Evolutionary conservation across 2,797 vertebrate species (phyloP).

Genomic region (Muraenolepis orangiensis): DNA sequence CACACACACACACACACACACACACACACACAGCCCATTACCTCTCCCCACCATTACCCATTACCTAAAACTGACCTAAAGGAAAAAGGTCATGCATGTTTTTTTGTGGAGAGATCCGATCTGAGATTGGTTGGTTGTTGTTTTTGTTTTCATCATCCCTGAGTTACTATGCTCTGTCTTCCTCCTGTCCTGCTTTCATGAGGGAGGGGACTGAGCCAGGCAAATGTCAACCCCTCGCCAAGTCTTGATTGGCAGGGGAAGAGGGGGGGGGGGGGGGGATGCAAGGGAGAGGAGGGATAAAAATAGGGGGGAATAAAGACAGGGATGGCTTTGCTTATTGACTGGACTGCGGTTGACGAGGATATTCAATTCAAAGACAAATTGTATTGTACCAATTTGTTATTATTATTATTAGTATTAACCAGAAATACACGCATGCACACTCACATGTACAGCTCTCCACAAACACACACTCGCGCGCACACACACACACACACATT

Average conservation of each 20-base stretch:
- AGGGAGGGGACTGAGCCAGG: not conserved
- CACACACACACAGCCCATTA: not conserved
- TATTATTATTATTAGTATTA: no score
- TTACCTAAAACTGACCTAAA: no score
- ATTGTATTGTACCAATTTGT: no score
- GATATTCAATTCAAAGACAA: not conserved
- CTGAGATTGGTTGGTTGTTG: no score
- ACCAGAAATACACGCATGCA: not conserved
- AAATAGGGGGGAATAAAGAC: no score
- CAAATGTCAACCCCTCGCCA: not conserved
- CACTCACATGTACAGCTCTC: no score
- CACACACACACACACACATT: constrained; percentile 15
- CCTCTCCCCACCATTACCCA: not conserved
- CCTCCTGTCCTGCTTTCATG: no score
- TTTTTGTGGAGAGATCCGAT: no score
- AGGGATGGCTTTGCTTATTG: not conserved
- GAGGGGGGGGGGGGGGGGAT: not conserved
- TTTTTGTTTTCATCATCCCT: no score
- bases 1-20: no score
- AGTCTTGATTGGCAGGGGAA: not conserved
- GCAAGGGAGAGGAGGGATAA: not conserved
- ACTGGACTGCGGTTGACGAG: not conserved
- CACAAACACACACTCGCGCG: constrained; percentile 1
- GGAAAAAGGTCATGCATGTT: no score
- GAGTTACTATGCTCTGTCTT: no score